A percentile compares a stretch with the other conserved stretches of the same genome.
phyloP scores from a whole-genome alignment of 2,888 invertebrate species.

The Thalpophila matura region DNA sequence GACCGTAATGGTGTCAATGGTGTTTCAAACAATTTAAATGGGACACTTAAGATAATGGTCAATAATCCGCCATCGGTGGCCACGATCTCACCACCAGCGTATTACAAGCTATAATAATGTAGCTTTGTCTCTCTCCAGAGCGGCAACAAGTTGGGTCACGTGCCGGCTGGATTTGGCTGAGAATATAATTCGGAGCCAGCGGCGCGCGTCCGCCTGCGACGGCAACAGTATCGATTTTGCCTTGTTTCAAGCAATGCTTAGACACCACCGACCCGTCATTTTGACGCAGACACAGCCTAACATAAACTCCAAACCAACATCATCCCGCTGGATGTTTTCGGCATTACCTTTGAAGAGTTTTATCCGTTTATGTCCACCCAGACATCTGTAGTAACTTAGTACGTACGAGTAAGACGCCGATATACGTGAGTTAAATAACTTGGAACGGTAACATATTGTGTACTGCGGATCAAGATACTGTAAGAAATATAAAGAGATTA shows the following conservation, averaged over 20 bases:
- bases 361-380: conserved; percentile 58
- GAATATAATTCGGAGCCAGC: conserved; percentile 84
- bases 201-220: conserved; percentile 85
- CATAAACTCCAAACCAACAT: conserved; percentile 53
- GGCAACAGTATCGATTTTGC: conserved; percentile 85
- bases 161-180: conserved; percentile 83
- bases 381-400: conserved; percentile 62
- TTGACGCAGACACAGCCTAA: conserved; percentile 70
- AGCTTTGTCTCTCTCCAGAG: conserved; percentile 69
- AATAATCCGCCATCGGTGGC: conserved; percentile 62
- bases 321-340: conserved; percentile 57
- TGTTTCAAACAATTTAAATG: conserved; percentile 58
- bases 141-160: conserved; percentile 90
- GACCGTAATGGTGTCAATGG: conserved; percentile 53
- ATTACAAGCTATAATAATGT: conserved; percentile 65
- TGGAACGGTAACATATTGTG: conserved; percentile 65
- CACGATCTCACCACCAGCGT: conserved; percentile 57
- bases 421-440: conserved; percentile 73
- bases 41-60: conserved; percentile 57
- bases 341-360: conserved; percentile 55
- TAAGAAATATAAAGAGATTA: conserved; percentile 58
- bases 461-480: conserved; percentile 66
- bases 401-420: conserved; percentile 62
- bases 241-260: conserved; percentile 81
- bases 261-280: conserved; percentile 72